Percentiles rank a stretch among this genome's conserved stretches.
phyloP scores from a whole-genome alignment of 2,797 vertebrate species.

The Spondyliosoma cantharus region DNA sequence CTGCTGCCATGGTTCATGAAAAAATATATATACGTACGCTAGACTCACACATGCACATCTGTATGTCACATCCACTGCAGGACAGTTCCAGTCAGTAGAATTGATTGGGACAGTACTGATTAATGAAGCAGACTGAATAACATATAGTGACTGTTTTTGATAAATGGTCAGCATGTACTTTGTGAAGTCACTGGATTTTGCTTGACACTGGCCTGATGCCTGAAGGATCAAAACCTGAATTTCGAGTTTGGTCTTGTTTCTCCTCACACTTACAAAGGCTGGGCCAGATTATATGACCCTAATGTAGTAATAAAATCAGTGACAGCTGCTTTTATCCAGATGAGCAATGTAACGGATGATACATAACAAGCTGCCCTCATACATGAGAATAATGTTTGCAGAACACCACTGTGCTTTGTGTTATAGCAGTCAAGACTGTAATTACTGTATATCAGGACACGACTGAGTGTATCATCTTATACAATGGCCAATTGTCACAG shows the following conservation, averaged over 20 bases:
- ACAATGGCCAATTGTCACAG: conserved; percentile 8
- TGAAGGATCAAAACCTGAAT: conserved; percentile 30
- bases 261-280: conserved; percentile 14
- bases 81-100: conserved; percentile 33
- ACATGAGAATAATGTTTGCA: conserved; percentile 6
- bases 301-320: neutral
- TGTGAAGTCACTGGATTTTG: conserved; percentile 36
- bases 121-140: conserved; percentile 25
- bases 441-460: conserved; percentile 1
- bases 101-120: conserved; percentile 31
- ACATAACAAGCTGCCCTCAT: neutral
- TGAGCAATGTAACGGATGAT: conserved; percentile 9
- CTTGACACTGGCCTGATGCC: conserved; percentile 21
- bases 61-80: conserved; percentile 37
- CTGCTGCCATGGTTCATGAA: conserved; percentile 67
- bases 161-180: conserved; percentile 29
- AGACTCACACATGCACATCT: conserved; percentile 27
- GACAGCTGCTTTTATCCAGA: conserved; percentile 26
- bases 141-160: conserved; percentile 31
- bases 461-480: conserved; percentile 9
- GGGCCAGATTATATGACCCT: neutral
- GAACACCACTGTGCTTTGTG: neutral
- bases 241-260: conserved; percentile 35
- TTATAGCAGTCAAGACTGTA: neutral
- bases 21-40: conserved; percentile 8